Evolutionary conservation across 2,797 vertebrate genomes (phyloP).

Genomic region (Microcaecilia unicolor): DNA sequence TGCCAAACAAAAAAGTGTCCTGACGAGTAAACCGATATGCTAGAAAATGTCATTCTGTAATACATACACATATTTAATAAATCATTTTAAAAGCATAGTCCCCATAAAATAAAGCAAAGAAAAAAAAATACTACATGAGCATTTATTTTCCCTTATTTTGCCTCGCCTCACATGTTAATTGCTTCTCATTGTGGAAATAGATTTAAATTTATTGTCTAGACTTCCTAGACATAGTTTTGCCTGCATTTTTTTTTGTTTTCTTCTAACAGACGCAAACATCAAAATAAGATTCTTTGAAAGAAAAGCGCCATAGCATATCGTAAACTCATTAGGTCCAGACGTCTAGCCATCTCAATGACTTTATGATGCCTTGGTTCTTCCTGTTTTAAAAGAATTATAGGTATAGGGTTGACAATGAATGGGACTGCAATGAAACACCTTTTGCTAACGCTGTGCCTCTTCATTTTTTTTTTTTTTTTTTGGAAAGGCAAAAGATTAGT

Average conservation of each 20-base stretch:
- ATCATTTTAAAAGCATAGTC: too few relatives aligned
- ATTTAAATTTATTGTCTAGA: constrained; percentile 77
- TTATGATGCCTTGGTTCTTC: constrained; percentile 92
- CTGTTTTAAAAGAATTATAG: constrained; percentile 90
- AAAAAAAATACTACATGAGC: constrained; percentile 4
- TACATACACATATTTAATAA: too few relatives aligned
- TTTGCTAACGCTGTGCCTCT: too few relatives aligned
- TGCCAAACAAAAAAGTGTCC: too few relatives aligned
- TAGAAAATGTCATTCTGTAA: too few relatives aligned
- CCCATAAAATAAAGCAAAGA: too few relatives aligned
- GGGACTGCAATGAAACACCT: constrained; percentile 69
- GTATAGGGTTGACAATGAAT: constrained; percentile 74
- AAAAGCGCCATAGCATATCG: constrained; percentile 70
- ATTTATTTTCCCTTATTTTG: constrained; percentile 25
- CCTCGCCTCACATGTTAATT: constrained; percentile 54
- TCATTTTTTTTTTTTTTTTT: not conserved
- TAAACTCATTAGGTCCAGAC: constrained; percentile 99
- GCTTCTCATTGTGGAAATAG: constrained; percentile 48
- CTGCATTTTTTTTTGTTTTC: constrained; percentile 71
- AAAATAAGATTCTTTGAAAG: constrained; percentile 84
- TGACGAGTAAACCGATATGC: too few relatives aligned
- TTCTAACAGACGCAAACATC: constrained; percentile 79
- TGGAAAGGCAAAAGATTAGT: constrained; percentile 18
- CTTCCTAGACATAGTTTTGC: constrained; percentile 66
- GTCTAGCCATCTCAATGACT: constrained; percentile 92